Evolutionary conservation across 2,113 vertebrate species (phyloP).

Genomic region (Coreoperca whiteheadi): DNA sequence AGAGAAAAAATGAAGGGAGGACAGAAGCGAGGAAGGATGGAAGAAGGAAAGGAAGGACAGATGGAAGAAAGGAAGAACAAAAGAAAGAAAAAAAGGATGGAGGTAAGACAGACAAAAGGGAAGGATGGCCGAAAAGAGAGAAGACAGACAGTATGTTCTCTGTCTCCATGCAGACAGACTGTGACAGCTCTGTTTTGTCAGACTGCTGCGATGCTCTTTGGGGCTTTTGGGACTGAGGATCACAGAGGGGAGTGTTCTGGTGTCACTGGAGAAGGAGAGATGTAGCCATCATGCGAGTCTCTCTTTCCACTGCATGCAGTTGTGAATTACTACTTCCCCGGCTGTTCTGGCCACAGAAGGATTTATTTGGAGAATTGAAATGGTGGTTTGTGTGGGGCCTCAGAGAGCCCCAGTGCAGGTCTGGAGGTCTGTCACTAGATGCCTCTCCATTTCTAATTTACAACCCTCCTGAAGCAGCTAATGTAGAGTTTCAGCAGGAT

Average conservation of each 20-base stretch:
- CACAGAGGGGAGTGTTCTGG: constrained; percentile 55
- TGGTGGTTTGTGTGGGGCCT: constrained; percentile 55
- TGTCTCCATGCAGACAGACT: constrained; percentile 36
- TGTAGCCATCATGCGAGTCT: constrained; percentile 62
- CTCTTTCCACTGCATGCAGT: constrained; percentile 22
- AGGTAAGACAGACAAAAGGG: too few relatives aligned
- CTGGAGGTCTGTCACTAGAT: constrained; percentile 48
- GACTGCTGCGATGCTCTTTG: constrained; percentile 58
- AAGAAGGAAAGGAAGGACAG: too few relatives aligned
- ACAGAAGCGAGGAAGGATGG: fast-evolving
- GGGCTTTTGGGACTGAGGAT: constrained; percentile 62
- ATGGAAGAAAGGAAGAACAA: background rate
- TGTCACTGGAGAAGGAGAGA: constrained; percentile 63
- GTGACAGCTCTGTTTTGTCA: constrained; percentile 74
- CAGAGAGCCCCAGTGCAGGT: constrained; percentile 41
- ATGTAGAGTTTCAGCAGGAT: constrained; percentile 55
- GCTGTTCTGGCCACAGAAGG: constrained; percentile 44
- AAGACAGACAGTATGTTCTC: background rate
- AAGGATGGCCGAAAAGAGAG: too few relatives aligned
- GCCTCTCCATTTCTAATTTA: constrained; percentile 75
- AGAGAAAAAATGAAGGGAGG: background rate
- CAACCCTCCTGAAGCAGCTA: constrained; percentile 58
- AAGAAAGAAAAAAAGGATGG: background rate
- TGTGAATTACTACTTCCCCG: constrained; percentile 49
- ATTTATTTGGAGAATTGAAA: constrained; percentile 69